Conservation (phyloP, 1,140 invertebrate genomes). For the Pseudoatta argentina region DNA sequence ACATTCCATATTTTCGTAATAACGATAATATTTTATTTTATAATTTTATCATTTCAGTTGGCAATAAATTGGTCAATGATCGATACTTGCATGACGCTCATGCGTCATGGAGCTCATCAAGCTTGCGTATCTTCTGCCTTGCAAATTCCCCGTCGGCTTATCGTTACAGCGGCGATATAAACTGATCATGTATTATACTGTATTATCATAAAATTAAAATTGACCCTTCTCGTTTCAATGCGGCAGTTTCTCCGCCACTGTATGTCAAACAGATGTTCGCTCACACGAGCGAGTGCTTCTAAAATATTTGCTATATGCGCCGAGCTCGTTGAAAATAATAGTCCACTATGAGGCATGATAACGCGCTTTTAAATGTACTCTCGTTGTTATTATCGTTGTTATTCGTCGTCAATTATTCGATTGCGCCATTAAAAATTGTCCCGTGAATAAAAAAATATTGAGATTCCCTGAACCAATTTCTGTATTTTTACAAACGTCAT, state of each 20-base stretch:
- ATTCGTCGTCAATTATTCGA: constrained; percentile 25
- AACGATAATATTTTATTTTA: constrained; percentile 16
- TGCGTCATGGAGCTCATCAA: background rate
- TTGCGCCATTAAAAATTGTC: background rate
- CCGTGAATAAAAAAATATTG: background rate
- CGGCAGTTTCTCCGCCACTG: background rate
- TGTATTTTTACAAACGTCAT: constrained; percentile 6
- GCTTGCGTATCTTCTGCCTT: background rate
- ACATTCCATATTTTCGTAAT: background rate
- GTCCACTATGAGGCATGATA: constrained; percentile 12
- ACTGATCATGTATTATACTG: background rate
- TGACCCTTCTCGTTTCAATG: constrained; percentile 4
- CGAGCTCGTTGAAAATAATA: constrained; percentile 50
- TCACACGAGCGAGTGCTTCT: constrained; percentile 44
- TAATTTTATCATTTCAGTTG: background rate
- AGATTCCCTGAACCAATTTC: background rate
- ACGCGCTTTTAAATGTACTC: constrained; percentile 8
- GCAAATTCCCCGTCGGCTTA: background rate
- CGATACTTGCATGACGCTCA: background rate
- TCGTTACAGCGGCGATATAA: background rate
- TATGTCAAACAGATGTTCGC: constrained; percentile 57
- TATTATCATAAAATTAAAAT: constrained; percentile 46
- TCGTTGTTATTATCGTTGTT: background rate
- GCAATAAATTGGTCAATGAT: background rate
- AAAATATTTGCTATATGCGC: constrained; percentile 52